phyloP scores from a whole-genome alignment of 2,888 invertebrate genomes.

The Linnaemya tessellans region DNA sequence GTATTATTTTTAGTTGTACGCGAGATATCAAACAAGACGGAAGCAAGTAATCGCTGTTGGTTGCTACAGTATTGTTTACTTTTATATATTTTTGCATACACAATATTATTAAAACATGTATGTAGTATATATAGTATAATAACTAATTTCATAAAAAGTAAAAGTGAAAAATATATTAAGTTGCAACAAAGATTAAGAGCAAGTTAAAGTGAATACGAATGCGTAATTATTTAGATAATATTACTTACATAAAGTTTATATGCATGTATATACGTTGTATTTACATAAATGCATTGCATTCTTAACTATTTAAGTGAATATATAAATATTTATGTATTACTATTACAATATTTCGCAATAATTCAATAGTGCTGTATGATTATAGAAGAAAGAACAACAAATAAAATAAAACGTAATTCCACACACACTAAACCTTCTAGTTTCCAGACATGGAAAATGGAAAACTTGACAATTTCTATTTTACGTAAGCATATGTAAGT shows the following conservation, averaged over 20 bases:
- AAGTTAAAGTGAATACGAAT: too few relatives aligned
- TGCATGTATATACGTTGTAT: not conserved
- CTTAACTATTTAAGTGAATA: not conserved
- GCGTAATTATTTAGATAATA: too few relatives aligned
- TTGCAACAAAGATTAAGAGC: not conserved
- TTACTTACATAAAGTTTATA: too few relatives aligned
- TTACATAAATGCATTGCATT: not conserved
- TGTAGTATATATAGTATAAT: conserved; percentile 37
- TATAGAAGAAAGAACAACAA: not conserved
- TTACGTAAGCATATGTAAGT: too few relatives aligned
- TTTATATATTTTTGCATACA: conserved; percentile 36
- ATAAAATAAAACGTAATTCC: conserved; percentile 3
- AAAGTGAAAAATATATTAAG: conserved; percentile 6
- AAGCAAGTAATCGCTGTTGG: conserved; percentile 5
- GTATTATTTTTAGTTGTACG: conserved; percentile 52
- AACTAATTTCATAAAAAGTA: not conserved
- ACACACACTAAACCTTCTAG: not conserved
- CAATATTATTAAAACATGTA: too few relatives aligned
- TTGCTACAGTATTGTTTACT: conserved; percentile 17
- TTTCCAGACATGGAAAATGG: not conserved
- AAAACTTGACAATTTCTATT: not conserved
- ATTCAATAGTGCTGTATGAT: not conserved
- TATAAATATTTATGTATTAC: not conserved
- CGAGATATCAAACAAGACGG: conserved; percentile 64
- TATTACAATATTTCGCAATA: not conserved